A percentile compares a stretch with the other conserved stretches of the same genome.
Conservation (phyloP, 2,797 vertebrate species). For the Dromococcyx pavoninus region DNA sequence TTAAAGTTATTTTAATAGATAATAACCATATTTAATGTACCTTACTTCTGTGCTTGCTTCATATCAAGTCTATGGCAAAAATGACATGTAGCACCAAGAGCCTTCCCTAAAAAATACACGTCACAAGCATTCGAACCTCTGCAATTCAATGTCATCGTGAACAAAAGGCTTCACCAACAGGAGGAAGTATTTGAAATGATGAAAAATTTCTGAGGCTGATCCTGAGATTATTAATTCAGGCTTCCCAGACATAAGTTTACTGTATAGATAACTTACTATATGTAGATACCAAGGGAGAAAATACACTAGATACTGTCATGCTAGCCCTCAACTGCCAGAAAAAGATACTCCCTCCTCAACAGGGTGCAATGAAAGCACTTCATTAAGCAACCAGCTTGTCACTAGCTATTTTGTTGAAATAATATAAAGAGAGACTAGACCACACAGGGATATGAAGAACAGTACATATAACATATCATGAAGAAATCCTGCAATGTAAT, state of each 20-base stretch:
- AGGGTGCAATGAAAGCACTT: slow-evolving; percentile 35
- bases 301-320: slow-evolving; percentile 12
- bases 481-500: slow-evolving; percentile 30
- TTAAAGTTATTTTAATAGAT: slow-evolving; percentile 64
- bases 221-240: slow-evolving; percentile 45
- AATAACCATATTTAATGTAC: slow-evolving; percentile 66
- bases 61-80: slow-evolving; percentile 65
- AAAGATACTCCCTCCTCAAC: slow-evolving; percentile 21
- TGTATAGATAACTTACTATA: neutral
- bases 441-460: slow-evolving; percentile 39
- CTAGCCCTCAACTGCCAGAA: slow-evolving; percentile 13
- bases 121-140: neutral
- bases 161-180: slow-evolving; percentile 22
- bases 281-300: slow-evolving; percentile 21
- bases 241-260: neutral
- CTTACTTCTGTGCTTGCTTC: slow-evolving; percentile 48
- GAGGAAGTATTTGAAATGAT: slow-evolving; percentile 26
- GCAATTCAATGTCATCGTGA: neutral
- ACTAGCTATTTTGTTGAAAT: neutral
- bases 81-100: slow-evolving; percentile 22
- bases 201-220: slow-evolving; percentile 9
- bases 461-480: neutral
- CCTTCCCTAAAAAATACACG: slow-evolving; percentile 54
- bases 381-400: slow-evolving; percentile 33
- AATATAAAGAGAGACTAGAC: slow-evolving; percentile 22